Conservation (phyloP, 1,140 invertebrate genomes). For the Cherax quadricarinatus region DNA sequence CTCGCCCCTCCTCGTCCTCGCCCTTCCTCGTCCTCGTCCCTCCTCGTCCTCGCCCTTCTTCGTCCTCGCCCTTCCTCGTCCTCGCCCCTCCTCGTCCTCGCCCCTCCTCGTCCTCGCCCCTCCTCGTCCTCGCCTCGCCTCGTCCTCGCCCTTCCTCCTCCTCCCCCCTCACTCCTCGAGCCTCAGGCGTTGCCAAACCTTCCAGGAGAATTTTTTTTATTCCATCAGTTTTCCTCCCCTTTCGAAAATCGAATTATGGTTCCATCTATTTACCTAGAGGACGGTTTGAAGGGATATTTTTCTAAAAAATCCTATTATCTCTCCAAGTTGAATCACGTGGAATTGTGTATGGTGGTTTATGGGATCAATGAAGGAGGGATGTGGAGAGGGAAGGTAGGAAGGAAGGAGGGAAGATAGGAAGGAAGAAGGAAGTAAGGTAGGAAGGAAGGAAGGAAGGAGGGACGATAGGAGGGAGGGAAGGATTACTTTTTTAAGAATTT, state of each 20-base stretch:
- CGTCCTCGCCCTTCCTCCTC: not conserved
- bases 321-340: not conserved
- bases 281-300: not conserved
- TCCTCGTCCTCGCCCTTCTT: not conserved
- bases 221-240: not conserved
- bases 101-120: not conserved
- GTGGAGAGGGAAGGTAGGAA: not conserved
- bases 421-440: too few relatives aligned
- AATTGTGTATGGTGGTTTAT: not conserved
- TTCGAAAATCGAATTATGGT: constrained; percentile 8
- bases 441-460: not conserved
- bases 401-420: too few relatives aligned
- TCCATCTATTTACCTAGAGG: not conserved
- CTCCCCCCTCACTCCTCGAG: too few relatives aligned
- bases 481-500: too few relatives aligned
- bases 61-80: not conserved
- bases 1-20: not conserved
- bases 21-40: not conserved
- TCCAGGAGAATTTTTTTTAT: not conserved
- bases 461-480: too few relatives aligned
- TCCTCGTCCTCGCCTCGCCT: not conserved
- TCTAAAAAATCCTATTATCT: not conserved
- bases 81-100: not conserved
- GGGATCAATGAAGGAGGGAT: not conserved
- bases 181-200: not conserved